phyloP scores from a whole-genome alignment of 2,888 invertebrate species.

The Epiblema foenella region DNA sequence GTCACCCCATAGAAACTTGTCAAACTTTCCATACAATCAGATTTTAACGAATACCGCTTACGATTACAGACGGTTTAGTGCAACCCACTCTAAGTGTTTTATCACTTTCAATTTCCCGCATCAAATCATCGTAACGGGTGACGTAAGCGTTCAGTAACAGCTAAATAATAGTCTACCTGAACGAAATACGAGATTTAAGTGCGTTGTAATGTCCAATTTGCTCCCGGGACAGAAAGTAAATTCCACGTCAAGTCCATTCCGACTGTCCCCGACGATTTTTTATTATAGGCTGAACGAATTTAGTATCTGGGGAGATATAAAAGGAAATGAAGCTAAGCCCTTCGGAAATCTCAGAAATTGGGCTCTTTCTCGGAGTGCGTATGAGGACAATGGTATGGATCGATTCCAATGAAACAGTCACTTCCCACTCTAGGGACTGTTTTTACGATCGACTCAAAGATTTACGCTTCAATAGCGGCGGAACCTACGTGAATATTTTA shows the following conservation, averaged over 20 bases:
- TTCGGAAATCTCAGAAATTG: conserved; percentile 84
- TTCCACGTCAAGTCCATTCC: conserved; percentile 76
- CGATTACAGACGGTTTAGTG: too few relatives aligned
- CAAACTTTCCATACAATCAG: too few relatives aligned
- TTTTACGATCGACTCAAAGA: conserved; percentile 78
- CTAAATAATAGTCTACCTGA: conserved; percentile 38
- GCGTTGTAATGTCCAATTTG: conserved; percentile 71
- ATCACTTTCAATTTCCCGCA: conserved; percentile 4
- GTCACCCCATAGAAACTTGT: too few relatives aligned
- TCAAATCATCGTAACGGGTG: conserved; percentile 6
- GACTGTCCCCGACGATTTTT: conserved; percentile 79
- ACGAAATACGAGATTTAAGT: conserved; percentile 57
- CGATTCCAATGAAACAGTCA: conserved; percentile 76
- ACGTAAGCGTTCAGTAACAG: conserved; percentile 26
- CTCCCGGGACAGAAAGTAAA: conserved; percentile 69
- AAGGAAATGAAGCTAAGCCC: conserved; percentile 85
- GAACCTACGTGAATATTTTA: conserved; percentile 70
- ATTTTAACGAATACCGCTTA: too few relatives aligned
- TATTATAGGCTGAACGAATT: conserved; percentile 83
- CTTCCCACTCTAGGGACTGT: conserved; percentile 75
- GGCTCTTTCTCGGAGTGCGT: conserved; percentile 78
- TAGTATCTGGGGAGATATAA: conserved; percentile 84
- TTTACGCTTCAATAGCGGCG: conserved; percentile 72
- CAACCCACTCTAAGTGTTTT: too few relatives aligned
- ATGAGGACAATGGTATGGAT: conserved; percentile 77